Evolutionary conservation across 2,888 invertebrate genomes (phyloP), one percentile per base, ranked within the genome.

Genomic region (Frankliniella fusca): DNA sequence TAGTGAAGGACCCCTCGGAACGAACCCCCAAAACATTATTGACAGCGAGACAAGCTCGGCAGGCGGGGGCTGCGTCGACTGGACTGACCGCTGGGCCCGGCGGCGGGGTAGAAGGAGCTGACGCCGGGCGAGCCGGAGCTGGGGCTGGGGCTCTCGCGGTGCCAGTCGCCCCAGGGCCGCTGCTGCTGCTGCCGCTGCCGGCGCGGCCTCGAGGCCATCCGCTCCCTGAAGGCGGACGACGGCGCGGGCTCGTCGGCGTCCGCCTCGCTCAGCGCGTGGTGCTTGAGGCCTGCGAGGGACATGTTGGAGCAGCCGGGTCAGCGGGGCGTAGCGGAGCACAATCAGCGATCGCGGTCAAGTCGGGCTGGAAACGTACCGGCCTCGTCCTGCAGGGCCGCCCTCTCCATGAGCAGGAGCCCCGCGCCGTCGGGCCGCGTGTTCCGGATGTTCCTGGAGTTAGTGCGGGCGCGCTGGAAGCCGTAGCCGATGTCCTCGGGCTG

Each of bases 401-500:
- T 54, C 18, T 15, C 54, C 54, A 15, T 20, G 54, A 54, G 54
- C 54, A 54, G 54, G 18, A 54, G 54, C 15, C 54, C 54, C 54
- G 11, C 3, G 15, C 11, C 54, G 11, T 54, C 54, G 15, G 11
- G 54, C 54, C 54, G 54, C 70, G 23, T 27, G 70, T 76, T 23
- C 70, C 70, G 70, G 23, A 70, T 11, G 70, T 11, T 70, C 23
- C 70, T 23, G 23, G 70, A 12, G 70, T 9, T 23, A 9, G 70
- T 27, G 70, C 70, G 70, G 23, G 23, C 10, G 70, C 70, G 70
- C 70, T 76, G 70, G 70, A 27, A 76, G 27, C 70, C 70, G 27
- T 76, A 76, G 70, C 70, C 70, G 70, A 76, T 76, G 70, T 76
- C 70, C 70, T 76, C 70, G 70, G 70, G 70, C 70, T 76, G 70